Conservation (phyloP, 2,888 invertebrate genomes). For the Asteroscopus sphinx region DNA sequence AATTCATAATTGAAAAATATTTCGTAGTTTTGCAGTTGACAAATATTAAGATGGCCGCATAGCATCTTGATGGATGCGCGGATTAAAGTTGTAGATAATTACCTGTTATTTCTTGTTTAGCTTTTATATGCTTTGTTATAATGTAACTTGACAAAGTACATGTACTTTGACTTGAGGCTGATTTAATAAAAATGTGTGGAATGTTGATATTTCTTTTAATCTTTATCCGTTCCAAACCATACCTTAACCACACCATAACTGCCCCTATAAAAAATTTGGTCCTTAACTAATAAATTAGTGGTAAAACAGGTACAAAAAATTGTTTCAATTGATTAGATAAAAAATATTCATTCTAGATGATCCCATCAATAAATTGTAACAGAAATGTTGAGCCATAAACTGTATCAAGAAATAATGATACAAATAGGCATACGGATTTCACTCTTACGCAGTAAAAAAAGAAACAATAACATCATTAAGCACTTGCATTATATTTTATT, state of each 20-base stretch:
- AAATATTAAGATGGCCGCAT: slow-evolving; percentile 53
- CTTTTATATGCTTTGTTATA: slow-evolving; percentile 75
- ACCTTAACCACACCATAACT: too few relatives aligned
- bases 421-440: slow-evolving; percentile 9
- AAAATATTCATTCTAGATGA: too few relatives aligned
- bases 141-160: slow-evolving; percentile 72
- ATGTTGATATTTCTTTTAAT: slow-evolving; percentile 62
- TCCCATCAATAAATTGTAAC: too few relatives aligned
- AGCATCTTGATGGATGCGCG: slow-evolving; percentile 65
- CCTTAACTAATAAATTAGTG: too few relatives aligned
- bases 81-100: slow-evolving; percentile 65
- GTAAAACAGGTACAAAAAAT: too few relatives aligned
- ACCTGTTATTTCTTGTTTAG: slow-evolving; percentile 86
- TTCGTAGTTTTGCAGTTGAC: slow-evolving; percentile 36
- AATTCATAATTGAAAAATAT: slow-evolving; percentile 17
- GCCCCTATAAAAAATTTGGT: too few relatives aligned
- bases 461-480: slow-evolving; percentile 35
- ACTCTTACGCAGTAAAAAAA: slow-evolving; percentile 16
- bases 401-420: not conserved
- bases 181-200: slow-evolving; percentile 82
- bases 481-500: slow-evolving; percentile 27
- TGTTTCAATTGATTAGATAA: too few relatives aligned
- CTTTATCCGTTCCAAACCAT: slow-evolving; percentile 9
- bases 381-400: not conserved
- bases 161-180: slow-evolving; percentile 84